phyloP scores from a whole-genome alignment of 2,113 vertebrate genomes.

The Phalacrocorax carbo region DNA sequence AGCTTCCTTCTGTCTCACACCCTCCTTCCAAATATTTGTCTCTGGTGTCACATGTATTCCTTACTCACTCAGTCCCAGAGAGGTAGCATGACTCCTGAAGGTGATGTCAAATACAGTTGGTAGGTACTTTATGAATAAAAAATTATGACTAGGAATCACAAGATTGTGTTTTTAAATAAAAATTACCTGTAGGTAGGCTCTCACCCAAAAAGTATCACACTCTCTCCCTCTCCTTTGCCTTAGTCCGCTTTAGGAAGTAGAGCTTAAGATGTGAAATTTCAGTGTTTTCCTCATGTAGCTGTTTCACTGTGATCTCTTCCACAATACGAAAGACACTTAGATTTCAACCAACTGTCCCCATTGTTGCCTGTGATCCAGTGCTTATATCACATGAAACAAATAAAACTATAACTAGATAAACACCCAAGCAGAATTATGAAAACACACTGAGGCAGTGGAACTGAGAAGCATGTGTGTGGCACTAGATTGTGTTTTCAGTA shows the following conservation, averaged over 20 bases:
- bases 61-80: not conserved
- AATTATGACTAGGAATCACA: not conserved
- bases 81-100: not conserved
- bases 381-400: not conserved
- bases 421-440: fast-evolving
- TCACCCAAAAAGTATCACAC: not conserved
- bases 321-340: not conserved
- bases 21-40: not conserved
- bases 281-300: not conserved
- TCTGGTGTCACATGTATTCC: not conserved
- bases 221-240: not conserved
- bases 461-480: not conserved
- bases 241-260: not conserved
- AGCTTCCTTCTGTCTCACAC: not conserved
- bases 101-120: not conserved
- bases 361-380: not conserved
- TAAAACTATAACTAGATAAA: not conserved
- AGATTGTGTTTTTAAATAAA: not conserved
- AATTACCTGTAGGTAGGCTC: fast-evolving
- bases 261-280: fast-evolving
- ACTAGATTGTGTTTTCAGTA: not conserved
- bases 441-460: not conserved
- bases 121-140: not conserved
- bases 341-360: not conserved
- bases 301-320: not conserved